Conservation (phyloP, 2,113 vertebrate genomes). For the Sterna hirundo region DNA sequence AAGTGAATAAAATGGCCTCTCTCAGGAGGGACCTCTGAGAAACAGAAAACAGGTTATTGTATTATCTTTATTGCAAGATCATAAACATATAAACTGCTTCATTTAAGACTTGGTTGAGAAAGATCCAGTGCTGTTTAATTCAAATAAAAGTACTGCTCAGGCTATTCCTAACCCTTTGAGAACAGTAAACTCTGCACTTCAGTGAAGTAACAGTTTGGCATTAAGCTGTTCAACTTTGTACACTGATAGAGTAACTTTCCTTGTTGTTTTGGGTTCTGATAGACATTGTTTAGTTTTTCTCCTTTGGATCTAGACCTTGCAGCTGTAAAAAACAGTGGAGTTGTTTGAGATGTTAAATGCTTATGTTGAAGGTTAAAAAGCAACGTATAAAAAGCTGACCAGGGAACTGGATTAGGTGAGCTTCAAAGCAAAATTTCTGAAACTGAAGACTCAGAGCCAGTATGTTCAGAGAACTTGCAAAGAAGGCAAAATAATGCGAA, state of each 20-base stretch:
- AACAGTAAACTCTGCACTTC: background rate
- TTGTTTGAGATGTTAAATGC: background rate
- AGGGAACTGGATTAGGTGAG: background rate
- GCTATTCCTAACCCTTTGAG: background rate
- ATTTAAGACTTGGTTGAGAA: background rate
- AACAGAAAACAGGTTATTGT: background rate
- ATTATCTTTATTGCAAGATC: background rate
- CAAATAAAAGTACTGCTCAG: background rate
- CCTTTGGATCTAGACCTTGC: background rate
- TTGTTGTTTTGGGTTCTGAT: background rate
- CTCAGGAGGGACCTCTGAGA: background rate
- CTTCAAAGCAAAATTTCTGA: background rate
- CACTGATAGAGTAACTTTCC: background rate
- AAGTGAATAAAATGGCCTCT: background rate
- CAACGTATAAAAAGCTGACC: conserved; percentile 11
- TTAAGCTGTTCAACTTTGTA: background rate
- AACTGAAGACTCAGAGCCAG: background rate
- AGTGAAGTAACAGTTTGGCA: background rate
- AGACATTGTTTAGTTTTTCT: background rate
- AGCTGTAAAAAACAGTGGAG: background rate
- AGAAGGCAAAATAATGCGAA: fast-evolving
- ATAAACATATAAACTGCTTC: background rate
- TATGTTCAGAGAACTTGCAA: background rate
- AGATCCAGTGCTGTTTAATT: background rate
- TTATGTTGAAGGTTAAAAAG: background rate